phyloP scores from a whole-genome alignment of 2,113 vertebrate species.

The Rhodinocichla rosea region DNA sequence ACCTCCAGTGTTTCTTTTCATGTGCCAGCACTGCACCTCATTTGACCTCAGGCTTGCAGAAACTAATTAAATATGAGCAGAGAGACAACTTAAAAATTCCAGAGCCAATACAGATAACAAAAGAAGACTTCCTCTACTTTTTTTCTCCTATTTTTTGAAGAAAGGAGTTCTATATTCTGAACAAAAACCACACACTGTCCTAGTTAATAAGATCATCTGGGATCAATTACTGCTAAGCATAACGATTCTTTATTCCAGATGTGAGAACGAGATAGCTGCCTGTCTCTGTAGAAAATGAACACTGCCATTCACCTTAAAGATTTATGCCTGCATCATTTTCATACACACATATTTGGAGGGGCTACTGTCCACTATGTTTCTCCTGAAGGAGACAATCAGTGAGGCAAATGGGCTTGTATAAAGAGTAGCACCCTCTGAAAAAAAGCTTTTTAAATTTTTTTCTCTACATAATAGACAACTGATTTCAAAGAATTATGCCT shows the following conservation, averaged over 20 bases:
- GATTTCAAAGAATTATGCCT: background rate
- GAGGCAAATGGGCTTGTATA: background rate
- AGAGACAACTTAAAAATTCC: background rate
- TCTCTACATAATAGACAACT: background rate
- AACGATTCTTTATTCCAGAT: background rate
- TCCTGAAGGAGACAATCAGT: background rate
- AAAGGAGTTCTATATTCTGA: background rate
- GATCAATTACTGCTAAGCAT: constrained; percentile 1
- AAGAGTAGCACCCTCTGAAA: background rate
- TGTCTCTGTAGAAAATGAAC: background rate
- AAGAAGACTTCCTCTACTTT: background rate
- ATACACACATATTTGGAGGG: background rate
- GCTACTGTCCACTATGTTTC: background rate
- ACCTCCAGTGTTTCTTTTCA: constrained; percentile 8
- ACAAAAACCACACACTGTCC: background rate
- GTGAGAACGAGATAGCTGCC: background rate
- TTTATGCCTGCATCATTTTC: background rate
- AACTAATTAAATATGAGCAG: constrained; percentile 22
- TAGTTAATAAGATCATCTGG: constrained; percentile 18
- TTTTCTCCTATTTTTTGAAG: background rate
- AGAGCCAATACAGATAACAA: background rate
- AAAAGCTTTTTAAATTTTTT: accelerated
- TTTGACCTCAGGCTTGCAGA: constrained; percentile 40
- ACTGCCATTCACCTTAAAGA: background rate
- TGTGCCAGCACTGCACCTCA: constrained; percentile 10